Conservation (phyloP, 1,140 invertebrate species). For the Agrilus planipennis region DNA sequence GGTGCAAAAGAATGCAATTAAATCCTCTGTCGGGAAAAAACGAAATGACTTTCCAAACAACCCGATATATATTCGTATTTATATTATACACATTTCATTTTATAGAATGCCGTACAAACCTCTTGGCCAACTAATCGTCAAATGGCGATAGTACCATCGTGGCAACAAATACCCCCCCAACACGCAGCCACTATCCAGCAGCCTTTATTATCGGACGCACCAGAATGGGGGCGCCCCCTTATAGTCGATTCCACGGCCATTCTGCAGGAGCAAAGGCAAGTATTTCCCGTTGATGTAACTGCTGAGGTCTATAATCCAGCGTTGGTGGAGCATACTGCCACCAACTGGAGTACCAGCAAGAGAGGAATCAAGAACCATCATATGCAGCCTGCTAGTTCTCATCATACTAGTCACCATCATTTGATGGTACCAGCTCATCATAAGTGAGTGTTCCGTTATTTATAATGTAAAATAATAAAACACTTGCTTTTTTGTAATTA, state of each 20-base stretch:
- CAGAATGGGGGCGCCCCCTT: slow-evolving; percentile 65
- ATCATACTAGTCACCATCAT: slow-evolving; percentile 36
- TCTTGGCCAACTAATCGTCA: slow-evolving; percentile 69
- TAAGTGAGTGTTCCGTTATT: no score
- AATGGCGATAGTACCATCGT: slow-evolving; percentile 76
- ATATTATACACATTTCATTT: no score
- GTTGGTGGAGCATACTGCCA: slow-evolving; percentile 42
- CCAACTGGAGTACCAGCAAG: slow-evolving; percentile 35
- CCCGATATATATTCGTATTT: no score
- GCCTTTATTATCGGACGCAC: slow-evolving; percentile 52
- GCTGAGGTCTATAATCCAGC: slow-evolving; percentile 39
- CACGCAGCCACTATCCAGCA: slow-evolving; percentile 63
- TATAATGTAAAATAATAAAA: no score
- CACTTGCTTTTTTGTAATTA: no score
- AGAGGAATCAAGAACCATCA: slow-evolving; percentile 42
- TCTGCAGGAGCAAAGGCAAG: slow-evolving; percentile 45
- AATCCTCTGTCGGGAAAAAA: no score
- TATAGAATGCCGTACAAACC: slow-evolving; percentile 62
- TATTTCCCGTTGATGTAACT: slow-evolving; percentile 50
- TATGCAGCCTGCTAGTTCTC: slow-evolving; percentile 20
- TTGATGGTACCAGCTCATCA: slow-evolving; percentile 36
- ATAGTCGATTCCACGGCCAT: slow-evolving; percentile 64
- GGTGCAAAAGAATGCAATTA: no score
- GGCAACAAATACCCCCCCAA: slow-evolving; percentile 66
- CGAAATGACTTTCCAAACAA: no score